Evolutionary conservation across 2,113 vertebrate species (phyloP), one percentile per base, ranked within the genome.

Genomic region (Cryptomyrus ogoouensis): DNA sequence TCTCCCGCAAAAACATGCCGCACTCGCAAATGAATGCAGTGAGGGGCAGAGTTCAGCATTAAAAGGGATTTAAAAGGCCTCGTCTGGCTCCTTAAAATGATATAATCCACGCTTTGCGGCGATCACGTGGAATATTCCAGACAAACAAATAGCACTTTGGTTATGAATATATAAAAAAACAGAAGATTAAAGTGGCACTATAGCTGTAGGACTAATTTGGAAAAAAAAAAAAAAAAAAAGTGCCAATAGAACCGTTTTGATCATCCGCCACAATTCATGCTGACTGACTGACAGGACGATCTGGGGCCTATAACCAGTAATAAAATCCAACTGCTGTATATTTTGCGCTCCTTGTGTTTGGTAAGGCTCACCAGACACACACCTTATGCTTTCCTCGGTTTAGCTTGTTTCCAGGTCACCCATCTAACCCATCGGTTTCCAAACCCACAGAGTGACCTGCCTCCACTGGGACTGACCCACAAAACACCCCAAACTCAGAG

Each of bases 171-270:
- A 83, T 39, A 83, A 83, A 83, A 44, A 39, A 84, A 84, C 17
- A n/a, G 39, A 47, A 4, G 24, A n/a, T 47, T 47, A 84, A 84
- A 84, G 21, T 47, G 1, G 83, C 9, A 47, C 83, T 84, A 84
- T 3, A 84, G 24, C 44, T 47, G 19, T 84, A 27, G 39, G 19
- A 47, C 12, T n/a, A 50, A 49, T 49, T 4, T 85, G 46, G 47
- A 1, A 0, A 0, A 0, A 5, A 17, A 27, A n/a, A 31, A 31
- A 0, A 0, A 0, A 5, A 85, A 50, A 50, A 47, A 50, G 3
- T 12, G 44, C 46, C 42, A 46, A 24, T 27, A 47, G 47, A 27
- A 6, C 10, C 19, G 24, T 49, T 85, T 85, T 49, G 24, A 47
- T 86, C 83, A 86, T 27, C 21, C 4, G 1, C 47, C 9, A 49